A percentile compares a stretch with the other conserved stretches of the same genome.
phyloP scores from a whole-genome alignment of 2,888 invertebrate species.

The Phengaris alcon region DNA sequence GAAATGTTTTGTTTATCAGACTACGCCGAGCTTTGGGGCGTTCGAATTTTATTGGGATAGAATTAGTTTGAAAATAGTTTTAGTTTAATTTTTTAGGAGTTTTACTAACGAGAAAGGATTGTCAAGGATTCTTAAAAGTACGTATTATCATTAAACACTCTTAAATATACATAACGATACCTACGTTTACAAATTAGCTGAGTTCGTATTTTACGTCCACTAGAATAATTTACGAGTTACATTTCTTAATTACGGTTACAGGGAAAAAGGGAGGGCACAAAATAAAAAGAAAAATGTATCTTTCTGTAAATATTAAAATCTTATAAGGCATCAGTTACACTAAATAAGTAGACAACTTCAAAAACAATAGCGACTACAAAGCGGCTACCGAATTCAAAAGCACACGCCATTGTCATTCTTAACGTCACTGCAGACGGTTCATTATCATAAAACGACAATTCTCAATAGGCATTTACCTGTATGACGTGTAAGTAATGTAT shows the following conservation, averaged over 20 bases:
- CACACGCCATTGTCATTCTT: not conserved
- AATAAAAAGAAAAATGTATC: not conserved
- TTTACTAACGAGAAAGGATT: slow-evolving; percentile 16
- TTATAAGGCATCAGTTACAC: not conserved
- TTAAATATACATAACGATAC: not conserved
- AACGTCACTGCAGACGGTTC: not conserved
- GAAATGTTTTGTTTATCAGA: slow-evolving; percentile 35
- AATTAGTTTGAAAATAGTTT: not conserved
- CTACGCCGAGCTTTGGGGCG: not conserved
- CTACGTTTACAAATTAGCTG: not conserved
- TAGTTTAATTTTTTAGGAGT: not conserved
- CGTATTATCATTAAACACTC: slow-evolving; percentile 9
- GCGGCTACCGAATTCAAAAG: not conserved
- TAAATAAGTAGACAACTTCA: not conserved
- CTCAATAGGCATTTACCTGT: not conserved
- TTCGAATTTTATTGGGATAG: not conserved
- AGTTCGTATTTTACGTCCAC: not conserved
- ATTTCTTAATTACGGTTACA: no score
- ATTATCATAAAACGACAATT: not conserved
- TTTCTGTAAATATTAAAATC: not conserved
- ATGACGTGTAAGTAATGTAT: not conserved
- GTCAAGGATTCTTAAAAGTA: slow-evolving; percentile 10
- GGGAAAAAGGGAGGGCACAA: no score
- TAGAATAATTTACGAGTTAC: no score
- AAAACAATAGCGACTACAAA: not conserved